Conservation (phyloP, 1,140 invertebrate species). For the Pararge aegeria region DNA sequence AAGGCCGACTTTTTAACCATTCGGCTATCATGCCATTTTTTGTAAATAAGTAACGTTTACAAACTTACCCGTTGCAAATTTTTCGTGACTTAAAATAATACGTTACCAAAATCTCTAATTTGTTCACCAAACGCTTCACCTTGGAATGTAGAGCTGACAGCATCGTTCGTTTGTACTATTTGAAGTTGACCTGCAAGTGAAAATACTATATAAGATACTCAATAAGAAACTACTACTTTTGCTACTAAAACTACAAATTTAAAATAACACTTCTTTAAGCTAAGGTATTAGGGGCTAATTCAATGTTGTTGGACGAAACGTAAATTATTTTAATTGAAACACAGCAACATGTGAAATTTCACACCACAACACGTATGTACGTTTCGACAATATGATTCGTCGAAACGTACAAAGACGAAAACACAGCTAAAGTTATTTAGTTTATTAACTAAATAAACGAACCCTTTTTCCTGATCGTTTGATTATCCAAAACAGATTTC, state of each 20-base stretch:
- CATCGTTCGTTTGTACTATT: conserved; percentile 55
- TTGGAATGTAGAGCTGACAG: conserved; percentile 71
- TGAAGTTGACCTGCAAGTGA: conserved; percentile 52
- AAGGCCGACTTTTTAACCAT: no score
- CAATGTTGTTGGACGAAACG: no score
- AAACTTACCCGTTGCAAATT: background rate
- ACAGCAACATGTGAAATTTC: no score
- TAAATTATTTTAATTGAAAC: no score
- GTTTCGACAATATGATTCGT: no score
- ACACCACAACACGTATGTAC: background rate
- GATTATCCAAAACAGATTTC: conserved; percentile 65
- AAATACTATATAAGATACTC: conserved; percentile 21
- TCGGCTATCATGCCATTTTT: no score
- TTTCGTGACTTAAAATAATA: conserved; percentile 5
- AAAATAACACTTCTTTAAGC: no score
- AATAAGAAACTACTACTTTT: background rate
- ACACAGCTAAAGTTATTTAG: background rate
- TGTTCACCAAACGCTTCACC: conserved; percentile 67
- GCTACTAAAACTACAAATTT: no score
- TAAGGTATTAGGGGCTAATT: no score
- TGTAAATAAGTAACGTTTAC: no score
- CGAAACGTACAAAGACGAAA: no score
- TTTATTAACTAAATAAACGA: conserved; percentile 3
- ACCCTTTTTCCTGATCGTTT: conserved; percentile 73
- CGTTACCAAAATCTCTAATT: conserved; percentile 67